Base-by-base conservation (phyloP, 2,888 invertebrate genomes). In the Ypsolopha scabrella region DNA sequence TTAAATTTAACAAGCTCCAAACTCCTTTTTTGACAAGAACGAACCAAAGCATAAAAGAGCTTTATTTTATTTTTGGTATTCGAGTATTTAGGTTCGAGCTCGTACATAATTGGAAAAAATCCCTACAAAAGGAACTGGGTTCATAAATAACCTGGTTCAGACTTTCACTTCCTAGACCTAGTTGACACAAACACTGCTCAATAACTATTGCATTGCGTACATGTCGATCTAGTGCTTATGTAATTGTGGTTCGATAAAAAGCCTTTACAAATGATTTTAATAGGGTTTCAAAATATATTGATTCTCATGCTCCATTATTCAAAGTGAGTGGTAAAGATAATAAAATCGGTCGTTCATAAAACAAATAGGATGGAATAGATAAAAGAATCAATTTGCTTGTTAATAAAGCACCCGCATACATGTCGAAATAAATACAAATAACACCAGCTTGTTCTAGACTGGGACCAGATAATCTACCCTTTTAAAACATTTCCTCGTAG, bases 331-430 rank as follows among this genome's bases (percentile, higher is more conserved):
- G 14, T 43, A 8, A 7, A 11, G 14, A 14, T 13, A 43, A 43
- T 14, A 43, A 11, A 43, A 43, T 47, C 7, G 37, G 47, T 14
- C 4, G 24, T 47, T 10, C 4, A 37, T 13, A 10, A 37, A 36
- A 47, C 14, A 37, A 37, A 47, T 14, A 37, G 47, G 47, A 47
- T 47, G 36, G 46, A 58, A 54, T 63, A 60, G 54, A 65, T 63
- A 62, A 64, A 58, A 65, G 59, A 63, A 60, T 62, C 64, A 65
- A 69, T 68, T 67, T 67, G 60, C 61, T 41, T 49, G 49, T 64
- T 67, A 70, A 70, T 70, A 63, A 67, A 62, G 55, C 57, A 58
- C 61, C 59, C 64, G 63, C 64, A 64, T 54, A 38, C 50, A 48
- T 38, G 45, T 41, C 43, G 41, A 53, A 46, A 50, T 53, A 51